phyloP scores from a whole-genome alignment of 2,113 vertebrate species.

The Oenanthe melanoleuca region DNA sequence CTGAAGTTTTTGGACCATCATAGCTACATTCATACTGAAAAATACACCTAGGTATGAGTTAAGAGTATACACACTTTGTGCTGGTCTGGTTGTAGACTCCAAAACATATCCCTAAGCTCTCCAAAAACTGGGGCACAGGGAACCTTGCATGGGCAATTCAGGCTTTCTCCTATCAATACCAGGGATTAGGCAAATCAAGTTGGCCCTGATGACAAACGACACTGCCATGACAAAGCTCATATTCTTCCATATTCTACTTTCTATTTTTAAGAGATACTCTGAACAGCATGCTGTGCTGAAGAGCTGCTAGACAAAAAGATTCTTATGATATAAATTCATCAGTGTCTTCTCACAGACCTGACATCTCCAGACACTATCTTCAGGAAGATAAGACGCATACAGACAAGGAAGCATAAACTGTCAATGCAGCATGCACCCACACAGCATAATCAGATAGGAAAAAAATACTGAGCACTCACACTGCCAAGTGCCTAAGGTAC shows the following conservation, averaged over 20 bases:
- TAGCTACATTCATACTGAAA: not conserved
- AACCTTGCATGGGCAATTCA: not conserved
- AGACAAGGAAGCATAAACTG: not conserved
- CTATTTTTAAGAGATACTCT: not conserved
- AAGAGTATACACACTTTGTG: not conserved
- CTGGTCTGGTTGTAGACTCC: not conserved
- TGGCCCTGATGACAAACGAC: not conserved
- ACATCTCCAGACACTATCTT: not conserved
- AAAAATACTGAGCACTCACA: not conserved
- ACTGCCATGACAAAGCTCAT: fast-evolving
- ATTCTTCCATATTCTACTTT: not conserved
- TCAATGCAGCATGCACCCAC: not conserved
- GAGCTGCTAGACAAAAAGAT: slow-evolving; percentile 32
- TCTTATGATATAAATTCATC: not conserved
- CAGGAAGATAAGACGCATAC: slow-evolving; percentile 6
- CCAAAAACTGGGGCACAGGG: not conserved
- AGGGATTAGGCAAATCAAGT: not conserved
- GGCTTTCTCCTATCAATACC: not conserved
- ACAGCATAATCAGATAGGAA: not conserved
- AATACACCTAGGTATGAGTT: fast-evolving
- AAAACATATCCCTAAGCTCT: not conserved
- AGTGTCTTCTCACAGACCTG: not conserved
- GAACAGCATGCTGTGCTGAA: not conserved
- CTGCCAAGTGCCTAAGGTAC: not conserved
- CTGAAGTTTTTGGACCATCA: not conserved